phyloP scores from a whole-genome alignment of 2,797 vertebrate genomes.

The Lutra lutra region DNA sequence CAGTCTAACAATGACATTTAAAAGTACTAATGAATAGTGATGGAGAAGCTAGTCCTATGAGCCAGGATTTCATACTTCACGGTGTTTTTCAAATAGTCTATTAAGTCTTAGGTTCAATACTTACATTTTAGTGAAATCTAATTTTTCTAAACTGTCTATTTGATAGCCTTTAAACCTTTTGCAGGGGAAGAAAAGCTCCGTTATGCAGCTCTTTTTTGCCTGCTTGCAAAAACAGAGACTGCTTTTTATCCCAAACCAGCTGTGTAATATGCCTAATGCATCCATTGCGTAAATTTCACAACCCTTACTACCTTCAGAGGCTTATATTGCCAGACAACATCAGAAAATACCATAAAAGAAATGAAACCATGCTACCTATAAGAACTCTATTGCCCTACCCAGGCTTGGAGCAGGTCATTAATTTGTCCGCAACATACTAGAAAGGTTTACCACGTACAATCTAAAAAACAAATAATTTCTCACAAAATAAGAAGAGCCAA shows the following conservation, averaged over 20 bases:
- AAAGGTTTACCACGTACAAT: not conserved
- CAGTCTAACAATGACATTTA: slow-evolving; percentile 31
- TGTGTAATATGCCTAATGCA: not conserved
- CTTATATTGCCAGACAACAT: not conserved
- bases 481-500: slow-evolving; percentile 36
- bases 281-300: not conserved
- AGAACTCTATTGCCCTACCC: not conserved
- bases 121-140: slow-evolving; percentile 1
- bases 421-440: not conserved
- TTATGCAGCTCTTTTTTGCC: not conserved
- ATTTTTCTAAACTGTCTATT: slow-evolving; percentile 34
- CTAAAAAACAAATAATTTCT: not conserved
- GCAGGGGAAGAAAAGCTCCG: not conserved
- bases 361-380: not conserved
- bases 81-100: slow-evolving; percentile 7
- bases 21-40: not conserved
- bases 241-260: not conserved
- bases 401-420: not conserved
- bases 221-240: not conserved
- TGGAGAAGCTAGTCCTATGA: not conserved
- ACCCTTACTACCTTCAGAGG: not conserved
- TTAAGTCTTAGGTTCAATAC: not conserved
- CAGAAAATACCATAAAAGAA: not conserved
- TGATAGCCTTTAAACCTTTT: not conserved
- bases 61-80: not conserved